Evolutionary conservation across 2,113 vertebrate genomes (phyloP), one percentile per base, ranked within the genome.

Genomic region (Notothenia rossii): DNA sequence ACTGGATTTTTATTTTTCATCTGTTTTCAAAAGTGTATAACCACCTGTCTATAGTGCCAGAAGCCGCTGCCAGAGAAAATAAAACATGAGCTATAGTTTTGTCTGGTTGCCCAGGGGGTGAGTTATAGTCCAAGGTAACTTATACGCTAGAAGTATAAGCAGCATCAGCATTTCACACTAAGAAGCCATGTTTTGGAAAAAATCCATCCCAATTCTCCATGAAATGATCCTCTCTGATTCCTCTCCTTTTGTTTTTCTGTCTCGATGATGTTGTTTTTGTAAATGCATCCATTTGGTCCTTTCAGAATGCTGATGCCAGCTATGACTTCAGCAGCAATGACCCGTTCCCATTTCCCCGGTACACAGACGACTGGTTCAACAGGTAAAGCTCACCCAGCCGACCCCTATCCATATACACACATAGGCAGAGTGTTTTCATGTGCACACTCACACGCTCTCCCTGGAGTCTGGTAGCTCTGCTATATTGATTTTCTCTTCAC

Each of bases 341-440:
- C 88, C 98, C 97, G 3, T 99, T 93, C 75, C 98, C 98, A 0
- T 99, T 99, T 69, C 98, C 98, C 3, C 97, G 98, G 76, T 99
- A 99, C 72, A 99, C 98, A 65, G 97, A 99, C 7, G 98, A 99
- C 95, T 99, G 98, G 98, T 99, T 99, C 92, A 99, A 99, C 97
- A 99, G 98, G 98, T 99, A 96, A 94, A 86, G 62, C 71, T 82
- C 82, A 68, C 72, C 50, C 76, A 73, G 72, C 76, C 59, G 5
- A 55, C 59, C 29, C 36, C 67, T 74, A 67, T 77, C 77, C 86
- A 62, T 66, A 65, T 61, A 66, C 1, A 64, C 59, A 78, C 58
- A 75, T 14, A 45, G 29, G 33, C 29, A 11, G 29, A 61, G 63
- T 72, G 56, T 85, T 45, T 81, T 59, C 73, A 49, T 83, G 79